A percentile compares a stretch with the other conserved stretches of the same genome.
phyloP scores from a whole-genome alignment of 2,888 invertebrate genomes.

The Meghimatium bilineatum region DNA sequence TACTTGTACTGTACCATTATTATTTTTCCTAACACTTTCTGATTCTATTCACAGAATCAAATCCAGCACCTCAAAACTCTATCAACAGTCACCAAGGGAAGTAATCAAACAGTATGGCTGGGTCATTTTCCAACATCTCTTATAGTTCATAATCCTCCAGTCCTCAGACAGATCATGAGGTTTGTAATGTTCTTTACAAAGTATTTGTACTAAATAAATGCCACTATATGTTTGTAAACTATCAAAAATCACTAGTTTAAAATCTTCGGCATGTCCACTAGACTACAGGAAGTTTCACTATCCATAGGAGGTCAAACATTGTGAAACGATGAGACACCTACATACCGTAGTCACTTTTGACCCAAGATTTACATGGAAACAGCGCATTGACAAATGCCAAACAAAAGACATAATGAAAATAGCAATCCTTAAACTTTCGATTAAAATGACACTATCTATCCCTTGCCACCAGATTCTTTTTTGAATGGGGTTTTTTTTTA shows the following conservation, averaged over 20 bases:
- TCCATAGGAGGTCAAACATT: too few species aligned
- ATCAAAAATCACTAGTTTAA: background rate
- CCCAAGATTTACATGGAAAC: too few species aligned
- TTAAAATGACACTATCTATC: too few species aligned
- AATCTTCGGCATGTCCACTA: too few species aligned
- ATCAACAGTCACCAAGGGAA: slow-evolving; percentile 53
- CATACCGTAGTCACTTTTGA: too few species aligned
- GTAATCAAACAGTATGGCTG: slow-evolving; percentile 86
- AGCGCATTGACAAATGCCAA: too few species aligned
- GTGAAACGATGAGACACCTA: too few species aligned
- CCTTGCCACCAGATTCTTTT: too few species aligned
- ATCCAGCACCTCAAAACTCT: slow-evolving; percentile 50
- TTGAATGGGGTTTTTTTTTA: too few species aligned
- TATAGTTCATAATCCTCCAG: slow-evolving; percentile 78
- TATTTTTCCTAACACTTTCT: background rate
- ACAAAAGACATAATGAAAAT: too few species aligned
- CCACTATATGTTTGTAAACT: background rate
- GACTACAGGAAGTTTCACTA: background rate
- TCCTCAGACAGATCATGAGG: slow-evolving; percentile 65
- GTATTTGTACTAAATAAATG: background rate
- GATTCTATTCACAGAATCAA: slow-evolving; percentile 48
- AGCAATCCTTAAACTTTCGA: too few species aligned
- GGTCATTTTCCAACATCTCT: slow-evolving; percentile 95
- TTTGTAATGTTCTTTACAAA: slow-evolving; percentile 38
- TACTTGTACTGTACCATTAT: too few species aligned